Base-by-base conservation (phyloP, 30 jellyfish, hydroid and myxozoan genomes). In the Hydractinia symbiolongicarpus region DNA sequence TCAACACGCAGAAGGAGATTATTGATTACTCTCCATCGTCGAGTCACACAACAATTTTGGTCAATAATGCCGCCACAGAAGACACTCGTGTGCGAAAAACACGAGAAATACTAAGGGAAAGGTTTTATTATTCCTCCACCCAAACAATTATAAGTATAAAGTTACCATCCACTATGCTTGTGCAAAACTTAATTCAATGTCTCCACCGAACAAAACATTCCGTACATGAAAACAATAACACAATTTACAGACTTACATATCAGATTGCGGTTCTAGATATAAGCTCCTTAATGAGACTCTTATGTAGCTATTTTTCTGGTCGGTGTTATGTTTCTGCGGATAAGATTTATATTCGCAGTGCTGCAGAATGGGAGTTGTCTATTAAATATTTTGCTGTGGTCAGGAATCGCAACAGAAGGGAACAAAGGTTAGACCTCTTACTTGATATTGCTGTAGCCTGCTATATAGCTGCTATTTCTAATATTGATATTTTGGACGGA, bases 401-500 rank as follows among this genome's bases (percentile, higher is more conserved):
- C 17, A 77, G 77, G 5, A 50, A 49, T 61, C 50, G 85, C 30
- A 52, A 66, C 44, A 8, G 20, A 67, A 57, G 87, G 19, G 69
- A 61, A 56, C 83, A 20, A 6, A 61, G 66, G 51, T 53, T 79
- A 19, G 68, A 61, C 5, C 20, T 79, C 17, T 50, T 79, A 20
- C 80, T 79, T 44, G 87, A 79, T 61, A 66, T 79, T 11, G 87
- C 87, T 6, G 70, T 52, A 5, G 87, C 83, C 50, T 79, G 87
- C 44, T 79, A 79, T 60, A 68, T 79, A 1, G 87, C 87, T 8
- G 87, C 87, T 10, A 51, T 79, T 13, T 52, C 55, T 20, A 61
- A 79, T 83, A 79, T 64, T 14, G 91, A 79, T n/a, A 30, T 86
- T 50, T 53, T 81, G 11, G 88, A 87, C 61, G 94, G 85, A 30